Base-by-base conservation (phyloP, 2,888 invertebrate genomes). In the Xestobium rufovillosum region DNA sequence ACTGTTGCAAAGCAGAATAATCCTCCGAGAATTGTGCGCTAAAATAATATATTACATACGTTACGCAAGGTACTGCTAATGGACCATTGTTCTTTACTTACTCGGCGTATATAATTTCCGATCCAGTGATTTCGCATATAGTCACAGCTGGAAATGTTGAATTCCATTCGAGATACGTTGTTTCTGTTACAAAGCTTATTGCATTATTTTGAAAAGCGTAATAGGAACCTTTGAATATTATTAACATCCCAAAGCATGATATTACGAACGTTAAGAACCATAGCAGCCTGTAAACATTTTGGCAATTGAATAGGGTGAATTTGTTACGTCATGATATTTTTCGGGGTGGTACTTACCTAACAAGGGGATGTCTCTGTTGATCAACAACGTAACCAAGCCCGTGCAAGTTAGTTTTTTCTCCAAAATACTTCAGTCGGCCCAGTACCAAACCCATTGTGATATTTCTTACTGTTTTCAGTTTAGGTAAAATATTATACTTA, bases 91-190 rank as follows among this genome's bases (percentile, higher is more conserved):
- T 38, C 30, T 31, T 16, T 29, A 35, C 48, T 54, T 48, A 55
- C 54, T 47, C 48, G 28, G 33, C 40, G 30, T 49, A 44, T 57
- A 56, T 50, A 2, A 60, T 52, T 45, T 63, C 61, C 3, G 57
- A 53, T 43, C 60, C 60, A 39, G 57, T 54, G 42, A 63, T 60
- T 47, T 78, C 75, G 48, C 78, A 78, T 9, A 78, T 55, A 0
- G 75, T 73, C 2, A 79, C 62, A 0, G 77, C 72, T 2, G 78
- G 77, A 55, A 76, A 78, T 1, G 73, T 71, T 1, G 76, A 77
- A 44, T 75, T 69, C 73, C 76, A 78, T 41, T 72, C 65, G 42
- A 78, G 49, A 51, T 75, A 77, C 28, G 75, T 67, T 1, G 78
- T 78, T 53, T 70, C 69, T 1, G 68, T 67, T 2, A 65, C 65